Evolutionary conservation across 1,140 invertebrate genomes (phyloP).

Genomic region (Pantala flavescens): DNA sequence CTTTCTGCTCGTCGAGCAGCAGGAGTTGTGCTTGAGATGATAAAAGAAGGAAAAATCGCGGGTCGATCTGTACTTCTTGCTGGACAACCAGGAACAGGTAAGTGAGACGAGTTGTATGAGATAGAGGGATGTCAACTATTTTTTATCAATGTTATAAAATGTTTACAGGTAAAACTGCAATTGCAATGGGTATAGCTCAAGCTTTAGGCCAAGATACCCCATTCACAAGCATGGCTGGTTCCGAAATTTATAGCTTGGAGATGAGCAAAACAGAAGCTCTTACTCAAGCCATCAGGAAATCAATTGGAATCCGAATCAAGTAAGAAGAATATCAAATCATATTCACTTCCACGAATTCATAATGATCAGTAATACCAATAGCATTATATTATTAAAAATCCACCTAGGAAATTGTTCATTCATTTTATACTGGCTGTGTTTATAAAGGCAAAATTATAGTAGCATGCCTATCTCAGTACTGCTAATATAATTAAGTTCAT

Average conservation of each 20-base stretch:
- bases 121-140: not conserved
- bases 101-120: not conserved
- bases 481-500: too few species aligned
- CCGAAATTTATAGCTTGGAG: conserved; percentile 96
- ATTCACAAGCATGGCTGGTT: conserved; percentile 95
- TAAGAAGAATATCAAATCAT: conserved; percentile 34
- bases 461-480: too few species aligned
- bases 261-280: conserved; percentile 99
- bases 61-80: conserved; percentile 91
- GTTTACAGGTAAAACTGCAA: conserved; percentile 80
- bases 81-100: conserved; percentile 83
- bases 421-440: too few species aligned
- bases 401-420: too few species aligned
- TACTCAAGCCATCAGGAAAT: conserved; percentile 93
- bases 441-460: too few species aligned
- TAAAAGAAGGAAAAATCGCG: conserved; percentile 96
- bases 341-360: not conserved
- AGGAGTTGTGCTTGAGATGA: conserved; percentile 94
- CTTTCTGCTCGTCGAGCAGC: conserved; percentile 80
- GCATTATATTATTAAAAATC: too few species aligned
- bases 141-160: not conserved
- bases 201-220: conserved; percentile 91
- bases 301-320: conserved; percentile 96
- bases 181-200: conserved; percentile 93
- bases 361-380: not conserved